Evolutionary conservation across 2,113 vertebrate genomes (phyloP), one percentile per base, ranked within the genome.

Genomic region (Corvus cornix): DNA sequence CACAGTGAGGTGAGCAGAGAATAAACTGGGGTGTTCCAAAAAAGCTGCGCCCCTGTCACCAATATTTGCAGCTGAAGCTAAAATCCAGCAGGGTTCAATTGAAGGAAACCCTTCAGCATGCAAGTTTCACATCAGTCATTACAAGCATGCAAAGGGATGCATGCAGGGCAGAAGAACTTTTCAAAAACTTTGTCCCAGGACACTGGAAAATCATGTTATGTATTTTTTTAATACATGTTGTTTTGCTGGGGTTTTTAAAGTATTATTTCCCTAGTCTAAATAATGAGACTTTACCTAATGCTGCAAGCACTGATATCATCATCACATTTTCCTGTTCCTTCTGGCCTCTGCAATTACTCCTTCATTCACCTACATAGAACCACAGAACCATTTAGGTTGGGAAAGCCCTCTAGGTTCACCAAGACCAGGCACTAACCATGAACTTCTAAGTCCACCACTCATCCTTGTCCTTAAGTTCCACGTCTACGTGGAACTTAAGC

Each of bases 221-320:
- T 35, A 4, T 22, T 56, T 18, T 84, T 70, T 51, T 2, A 27
- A 52, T 23, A 17, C 2, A 6, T 10, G 11, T 8, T 23, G 2
- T 41, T 58, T 30, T 5, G 0, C 6, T 20, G 21, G 5, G 4
- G 4, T 11, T 76, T 67, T 39, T 1, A 0, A 35, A 43, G 5
- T 37, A 27, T 13, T 33, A 35, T 69, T 77, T 75, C 13, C 10
- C 18, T 8, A 44, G 27, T 7, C 8, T 52, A 35, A 67, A 63
- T n/a, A 16, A 20, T 22, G 35, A 44, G 8, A 39, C 78, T 88
- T 59, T 41, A 52, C 35, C 35, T 52, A 13, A 17, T 62, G 55
- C 49, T 85, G 63, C 21, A 63, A 81, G 66, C 33, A 31, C 73
- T 62, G 21, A 5, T 37, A 46, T 7, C 63, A 43, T 13, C 58